Evolutionary conservation across 2,888 invertebrate genomes (phyloP), one percentile per base, ranked within the genome.

Genomic region (Apamea epomidion): DNA sequence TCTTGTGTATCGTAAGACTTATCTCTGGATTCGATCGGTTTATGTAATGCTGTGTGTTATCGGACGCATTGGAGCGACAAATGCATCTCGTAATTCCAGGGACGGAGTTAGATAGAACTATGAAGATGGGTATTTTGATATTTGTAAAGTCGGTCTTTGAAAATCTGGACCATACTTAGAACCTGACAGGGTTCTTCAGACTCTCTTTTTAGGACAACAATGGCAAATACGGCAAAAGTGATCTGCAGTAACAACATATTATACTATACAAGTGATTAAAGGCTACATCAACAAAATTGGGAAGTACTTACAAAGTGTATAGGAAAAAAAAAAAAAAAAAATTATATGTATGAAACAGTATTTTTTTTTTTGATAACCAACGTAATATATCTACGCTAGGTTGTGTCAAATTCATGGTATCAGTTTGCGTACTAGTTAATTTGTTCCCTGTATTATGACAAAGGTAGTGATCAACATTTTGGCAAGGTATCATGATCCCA

Each of bases 51-150:
- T 73, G 72, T 75, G 65, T 85, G 85, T 70, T 87, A 89, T 86
- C 73, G 83, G 76, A 80, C 77, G 89, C 90, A 88, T 88, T 90
- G 78, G 89, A 90, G 84, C 90, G 87, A 84, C 82, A 87, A 90
- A 89, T 80, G 74, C 86, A 88, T 89, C 89, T 90, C 83, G 87
- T 85, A 88, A 87, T 81, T 60, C 29, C 89, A 89, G 89, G 29
- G 81, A 71, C 68, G 89, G 76, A 87, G 60, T 85, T 74, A 54
- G 71, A 32, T 69, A 8, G 32, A 70, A 21, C 14, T 14, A 18
- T 1, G 12, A 21, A 58, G 29, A 25, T 29, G n/a, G 10, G 16
- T 21, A 65, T 25, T 37, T 10, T 18, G 12, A 60, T 60, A 60
- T 60, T 25, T 37, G 25, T 2, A 6, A 6, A 18, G 10, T 10